These are phyloP conservation scores for Cynopterus brachyotis DNA, from an alignment of 2,113 vertebrate species.

Conservation along the genomic window DNA sequence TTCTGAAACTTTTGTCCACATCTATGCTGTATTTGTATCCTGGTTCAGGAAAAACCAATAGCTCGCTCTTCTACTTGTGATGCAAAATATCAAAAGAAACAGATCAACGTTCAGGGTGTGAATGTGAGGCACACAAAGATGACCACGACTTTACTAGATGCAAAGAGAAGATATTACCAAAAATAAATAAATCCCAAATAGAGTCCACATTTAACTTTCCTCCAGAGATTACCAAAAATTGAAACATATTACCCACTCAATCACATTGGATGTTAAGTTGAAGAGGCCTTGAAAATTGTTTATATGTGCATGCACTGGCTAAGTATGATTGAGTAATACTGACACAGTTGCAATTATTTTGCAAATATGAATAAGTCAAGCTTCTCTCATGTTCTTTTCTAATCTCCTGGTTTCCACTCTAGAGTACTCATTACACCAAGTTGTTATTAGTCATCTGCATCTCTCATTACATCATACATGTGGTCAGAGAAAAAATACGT, in stretches of 20 bases:
- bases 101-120: neutral
- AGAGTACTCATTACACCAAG: neutral
- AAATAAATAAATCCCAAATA: neutral
- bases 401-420: neutral
- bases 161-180: neutral
- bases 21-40: neutral
- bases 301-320: neutral
- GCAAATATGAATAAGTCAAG: neutral
- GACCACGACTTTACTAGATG: neutral
- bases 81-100: neutral
- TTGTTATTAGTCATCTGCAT: neutral
- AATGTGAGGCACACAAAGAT: neutral
- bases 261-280: neutral
- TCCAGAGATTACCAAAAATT: neutral
- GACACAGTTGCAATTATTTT: neutral
- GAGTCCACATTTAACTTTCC: neutral
- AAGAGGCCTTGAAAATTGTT: neutral
- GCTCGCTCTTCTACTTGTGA: neutral
- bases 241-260: neutral
- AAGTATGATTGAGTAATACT: neutral
- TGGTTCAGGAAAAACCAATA: neutral
- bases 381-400: neutral
- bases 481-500: neutral
- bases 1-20: neutral
- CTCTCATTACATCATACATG: neutral